These are phyloP conservation scores for Pseudomyrmex flavicornis DNA, from an alignment of 1,140 invertebrate species.

Conservation along the genomic window DNA sequence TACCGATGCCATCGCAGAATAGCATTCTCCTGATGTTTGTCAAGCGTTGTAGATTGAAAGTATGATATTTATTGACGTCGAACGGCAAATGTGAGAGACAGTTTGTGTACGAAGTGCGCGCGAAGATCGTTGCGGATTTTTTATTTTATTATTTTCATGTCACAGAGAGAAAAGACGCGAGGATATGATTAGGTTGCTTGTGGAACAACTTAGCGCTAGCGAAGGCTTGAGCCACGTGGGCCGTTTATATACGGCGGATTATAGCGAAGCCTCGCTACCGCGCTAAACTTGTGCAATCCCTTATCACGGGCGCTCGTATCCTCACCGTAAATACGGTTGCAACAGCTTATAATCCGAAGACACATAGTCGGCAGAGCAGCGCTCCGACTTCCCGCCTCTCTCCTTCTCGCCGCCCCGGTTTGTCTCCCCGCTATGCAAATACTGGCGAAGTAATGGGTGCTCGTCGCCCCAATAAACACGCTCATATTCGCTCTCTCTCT, in stretches of 20 bases:
- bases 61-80: neutral
- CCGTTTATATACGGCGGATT: slow-evolving; percentile 64
- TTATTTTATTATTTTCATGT: neutral
- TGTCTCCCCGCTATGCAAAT: slow-evolving; percentile 47
- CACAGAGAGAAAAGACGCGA: slow-evolving; percentile 7
- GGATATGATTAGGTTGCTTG: slow-evolving; percentile 17
- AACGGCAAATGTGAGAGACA: neutral
- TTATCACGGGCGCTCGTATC: slow-evolving; percentile 66
- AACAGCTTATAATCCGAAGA: slow-evolving; percentile 72
- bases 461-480: slow-evolving; percentile 49
- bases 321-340: slow-evolving; percentile 70
- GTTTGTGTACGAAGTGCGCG: neutral
- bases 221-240: slow-evolving; percentile 57
- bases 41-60: neutral
- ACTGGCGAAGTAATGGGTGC: slow-evolving; percentile 38
- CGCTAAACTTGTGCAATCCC: slow-evolving; percentile 70
- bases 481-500: neutral
- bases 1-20: neutral
- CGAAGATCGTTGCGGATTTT: neutral
- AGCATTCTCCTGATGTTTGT: neutral
- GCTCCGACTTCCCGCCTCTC: neutral
- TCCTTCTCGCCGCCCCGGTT: neutral
- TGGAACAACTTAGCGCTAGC: slow-evolving; percentile 8
- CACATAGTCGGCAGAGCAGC: slow-evolving; percentile 57
- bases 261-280: slow-evolving; percentile 50